phyloP scores from a whole-genome alignment of 2,888 invertebrate genomes.

The Koerneria pararmatus region DNA sequence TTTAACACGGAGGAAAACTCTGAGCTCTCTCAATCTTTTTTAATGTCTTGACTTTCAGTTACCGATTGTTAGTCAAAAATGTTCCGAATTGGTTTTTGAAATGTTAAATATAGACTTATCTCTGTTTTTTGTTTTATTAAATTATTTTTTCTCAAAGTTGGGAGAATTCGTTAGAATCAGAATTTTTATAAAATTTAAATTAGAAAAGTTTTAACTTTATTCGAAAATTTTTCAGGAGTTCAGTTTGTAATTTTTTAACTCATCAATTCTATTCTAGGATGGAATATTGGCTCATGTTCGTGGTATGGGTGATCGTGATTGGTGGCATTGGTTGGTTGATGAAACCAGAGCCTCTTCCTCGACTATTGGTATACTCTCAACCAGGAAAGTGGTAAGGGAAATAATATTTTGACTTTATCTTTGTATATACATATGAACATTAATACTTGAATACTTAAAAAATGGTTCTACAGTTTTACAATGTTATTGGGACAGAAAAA shows the following conservation, averaged over 20 bases:
- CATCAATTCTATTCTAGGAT: background rate
- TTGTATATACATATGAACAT: background rate
- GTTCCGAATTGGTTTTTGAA: no score
- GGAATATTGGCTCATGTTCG: background rate
- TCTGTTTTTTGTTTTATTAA: no score
- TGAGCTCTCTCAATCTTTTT: no score
- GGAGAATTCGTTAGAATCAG: no score
- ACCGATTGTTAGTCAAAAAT: no score
- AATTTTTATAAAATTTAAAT: no score
- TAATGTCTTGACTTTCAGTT: no score
- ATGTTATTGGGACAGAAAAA: background rate
- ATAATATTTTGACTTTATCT: background rate
- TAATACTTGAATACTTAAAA: background rate
- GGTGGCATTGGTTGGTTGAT: constrained; percentile 21
- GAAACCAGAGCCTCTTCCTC: constrained; percentile 32
- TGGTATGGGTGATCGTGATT: background rate
- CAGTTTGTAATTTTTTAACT: background rate
- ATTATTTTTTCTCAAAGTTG: no score
- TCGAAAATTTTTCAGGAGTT: background rate
- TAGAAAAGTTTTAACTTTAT: no score
- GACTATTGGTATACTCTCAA: constrained; percentile 34
- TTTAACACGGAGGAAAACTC: no score
- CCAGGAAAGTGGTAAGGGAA: constrained; percentile 37
- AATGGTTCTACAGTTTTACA: no score
- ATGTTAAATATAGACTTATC: no score